Conservation (phyloP, 2,888 invertebrate species). For the Tachina lurida region DNA sequence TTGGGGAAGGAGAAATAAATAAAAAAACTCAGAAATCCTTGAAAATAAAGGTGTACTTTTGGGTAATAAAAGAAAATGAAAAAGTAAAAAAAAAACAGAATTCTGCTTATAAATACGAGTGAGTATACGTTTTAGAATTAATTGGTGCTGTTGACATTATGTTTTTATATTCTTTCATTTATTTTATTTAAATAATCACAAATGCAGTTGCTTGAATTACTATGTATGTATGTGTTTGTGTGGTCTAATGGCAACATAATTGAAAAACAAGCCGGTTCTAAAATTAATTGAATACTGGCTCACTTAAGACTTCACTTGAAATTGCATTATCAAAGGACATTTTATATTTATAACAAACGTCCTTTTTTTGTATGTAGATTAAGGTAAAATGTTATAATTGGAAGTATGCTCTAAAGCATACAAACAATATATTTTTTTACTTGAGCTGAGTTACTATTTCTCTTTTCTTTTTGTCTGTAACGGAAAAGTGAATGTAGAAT, state of each 20-base stretch:
- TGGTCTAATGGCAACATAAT: constrained; percentile 17
- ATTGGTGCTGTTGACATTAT: constrained; percentile 82
- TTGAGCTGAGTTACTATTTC: not conserved
- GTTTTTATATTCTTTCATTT: constrained; percentile 57
- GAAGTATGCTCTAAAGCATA: constrained; percentile 22
- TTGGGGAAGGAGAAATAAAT: not conserved
- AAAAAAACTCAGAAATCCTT: constrained; percentile 53
- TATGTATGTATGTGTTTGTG: constrained; percentile 13
- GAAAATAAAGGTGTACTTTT: constrained; percentile 58
- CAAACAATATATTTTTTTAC: not conserved
- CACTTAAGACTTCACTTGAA: constrained; percentile 61
- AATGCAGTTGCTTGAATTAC: constrained; percentile 18
- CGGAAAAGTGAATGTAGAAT: too few species aligned
- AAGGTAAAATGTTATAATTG: constrained; percentile 48
- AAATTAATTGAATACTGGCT: constrained; percentile 62
- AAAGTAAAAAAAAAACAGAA: constrained; percentile 29
- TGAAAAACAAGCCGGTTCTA: constrained; percentile 34
- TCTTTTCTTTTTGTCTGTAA: not conserved
- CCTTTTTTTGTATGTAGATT: constrained; percentile 25
- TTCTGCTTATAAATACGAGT: constrained; percentile 70
- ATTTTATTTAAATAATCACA: constrained; percentile 55
- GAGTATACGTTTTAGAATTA: constrained; percentile 80
- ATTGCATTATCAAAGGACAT: constrained; percentile 52
- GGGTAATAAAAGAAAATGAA: constrained; percentile 6
- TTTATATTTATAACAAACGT: constrained; percentile 26